Conservation (phyloP, 2,797 vertebrate species). For the Lindbergichthys nudifrons region DNA sequence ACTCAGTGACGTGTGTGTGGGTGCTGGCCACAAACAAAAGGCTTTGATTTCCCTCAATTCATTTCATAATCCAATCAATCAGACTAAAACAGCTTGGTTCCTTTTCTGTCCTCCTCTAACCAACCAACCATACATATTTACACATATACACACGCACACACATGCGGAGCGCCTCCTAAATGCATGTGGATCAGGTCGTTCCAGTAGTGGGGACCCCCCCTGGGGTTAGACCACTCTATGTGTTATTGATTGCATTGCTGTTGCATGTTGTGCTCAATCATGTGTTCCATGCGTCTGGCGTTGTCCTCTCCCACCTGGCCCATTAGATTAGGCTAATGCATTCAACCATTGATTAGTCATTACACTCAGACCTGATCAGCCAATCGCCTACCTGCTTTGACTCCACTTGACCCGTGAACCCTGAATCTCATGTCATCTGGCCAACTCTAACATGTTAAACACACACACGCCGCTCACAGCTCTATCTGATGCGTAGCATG, state of each 20-base stretch:
- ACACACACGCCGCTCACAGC: conserved; percentile 44
- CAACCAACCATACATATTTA: conserved; percentile 70
- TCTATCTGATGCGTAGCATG: conserved; percentile 41
- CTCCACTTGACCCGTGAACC: conserved; percentile 80
- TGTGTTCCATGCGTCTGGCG: conserved; percentile 92
- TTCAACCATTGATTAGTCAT: conserved; percentile 99
- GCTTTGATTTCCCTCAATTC: conserved; percentile 72
- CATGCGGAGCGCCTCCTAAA: conserved; percentile 54
- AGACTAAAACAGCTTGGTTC: conserved; percentile 66
- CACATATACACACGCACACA: conserved; percentile 40
- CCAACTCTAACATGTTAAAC: conserved; percentile 66
- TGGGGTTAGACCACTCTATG: conserved; percentile 90
- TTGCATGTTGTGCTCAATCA: conserved; percentile 94
- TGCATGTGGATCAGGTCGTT: conserved; percentile 60
- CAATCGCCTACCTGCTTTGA: conserved; percentile 89
- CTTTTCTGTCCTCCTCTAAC: conserved; percentile 65
- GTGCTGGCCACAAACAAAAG: conserved; percentile 42
- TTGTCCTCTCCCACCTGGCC: conserved; percentile 93
- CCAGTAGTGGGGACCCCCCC: conserved; percentile 54
- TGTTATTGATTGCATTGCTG: conserved; percentile 93
- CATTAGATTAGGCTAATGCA: conserved; percentile 97
- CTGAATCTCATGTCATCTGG: conserved; percentile 59
- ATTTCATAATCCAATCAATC: conserved; percentile 83
- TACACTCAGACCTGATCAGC: conserved; percentile 96
- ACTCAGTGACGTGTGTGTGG: conserved; percentile 44